phyloP scores from a whole-genome alignment of 2,888 invertebrate genomes.

The Psylliodes chrysocephalus region DNA sequence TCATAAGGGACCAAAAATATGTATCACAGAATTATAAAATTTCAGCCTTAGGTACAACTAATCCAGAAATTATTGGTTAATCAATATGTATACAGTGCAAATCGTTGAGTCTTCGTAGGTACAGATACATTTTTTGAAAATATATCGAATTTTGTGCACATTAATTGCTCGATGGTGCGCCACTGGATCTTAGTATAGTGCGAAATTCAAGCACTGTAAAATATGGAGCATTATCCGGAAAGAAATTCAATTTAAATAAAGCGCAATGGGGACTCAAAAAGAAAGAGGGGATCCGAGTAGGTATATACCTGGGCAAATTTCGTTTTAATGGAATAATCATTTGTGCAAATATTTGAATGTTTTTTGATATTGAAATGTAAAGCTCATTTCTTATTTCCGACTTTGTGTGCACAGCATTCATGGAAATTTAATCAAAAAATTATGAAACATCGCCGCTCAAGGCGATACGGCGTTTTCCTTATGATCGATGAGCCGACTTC shows the following conservation, averaged over 20 bases:
- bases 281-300: background rate
- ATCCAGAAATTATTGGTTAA: too few relatives aligned
- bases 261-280: too few relatives aligned
- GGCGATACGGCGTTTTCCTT: conserved; percentile 52
- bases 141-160: too few relatives aligned
- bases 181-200: too few relatives aligned
- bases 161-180: too few relatives aligned
- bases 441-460: conserved; percentile 58
- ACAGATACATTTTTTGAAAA: too few relatives aligned
- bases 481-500: conserved; percentile 55
- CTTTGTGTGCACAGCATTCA: conserved; percentile 61
- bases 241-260: conserved; percentile 59
- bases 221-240: conserved; percentile 50
- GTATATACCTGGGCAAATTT: conserved; percentile 65
- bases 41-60: too few relatives aligned
- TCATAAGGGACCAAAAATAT: too few relatives aligned
- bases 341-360: conserved; percentile 67
- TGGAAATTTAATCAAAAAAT: conserved; percentile 65
- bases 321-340: conserved; percentile 67
- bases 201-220: conserved; percentile 48
- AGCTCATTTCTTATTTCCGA: conserved; percentile 61
- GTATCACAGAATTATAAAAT: too few relatives aligned
- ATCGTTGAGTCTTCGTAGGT: too few relatives aligned
- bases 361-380: conserved; percentile 65
- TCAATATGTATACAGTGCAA: too few relatives aligned